These are phyloP conservation scores for Octopus sinensis DNA, from an alignment of 1,140 invertebrate species.

Conservation along the genomic window DNA sequence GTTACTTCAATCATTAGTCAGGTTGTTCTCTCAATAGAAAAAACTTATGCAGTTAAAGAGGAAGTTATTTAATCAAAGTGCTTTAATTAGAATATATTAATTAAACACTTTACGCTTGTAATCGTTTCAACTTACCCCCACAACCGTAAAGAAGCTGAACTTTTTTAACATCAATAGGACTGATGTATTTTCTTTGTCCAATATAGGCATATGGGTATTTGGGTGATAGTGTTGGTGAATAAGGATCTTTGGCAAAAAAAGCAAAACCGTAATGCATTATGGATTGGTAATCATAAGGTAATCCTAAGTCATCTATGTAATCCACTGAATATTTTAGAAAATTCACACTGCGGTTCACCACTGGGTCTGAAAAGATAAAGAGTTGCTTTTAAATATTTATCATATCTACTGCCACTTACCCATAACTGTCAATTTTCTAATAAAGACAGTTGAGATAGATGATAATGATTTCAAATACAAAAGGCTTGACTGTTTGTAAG, in stretches of 20 bases:
- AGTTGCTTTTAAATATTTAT: no score
- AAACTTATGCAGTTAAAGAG: no score
- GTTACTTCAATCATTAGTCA: no score
- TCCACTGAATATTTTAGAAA: conserved; percentile 57
- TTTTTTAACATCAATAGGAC: conserved; percentile 11
- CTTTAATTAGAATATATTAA: no score
- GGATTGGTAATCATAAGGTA: conserved; percentile 61
- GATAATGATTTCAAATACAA: no score
- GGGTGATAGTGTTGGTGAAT: conserved; percentile 3
- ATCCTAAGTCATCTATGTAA: conserved; percentile 54
- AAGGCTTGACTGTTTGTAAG: no score
- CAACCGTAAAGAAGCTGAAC: conserved; percentile 13
- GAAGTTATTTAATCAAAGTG: no score
- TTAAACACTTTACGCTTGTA: background rate
- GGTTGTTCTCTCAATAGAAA: no score
- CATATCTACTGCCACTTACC: no score
- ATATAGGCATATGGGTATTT: conserved; percentile 11
- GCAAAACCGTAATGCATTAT: conserved; percentile 53
- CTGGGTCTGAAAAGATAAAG: background rate
- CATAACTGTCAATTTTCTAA: no score
- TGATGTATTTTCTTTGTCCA: conserved; percentile 9
- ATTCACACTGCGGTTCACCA: conserved; percentile 51
- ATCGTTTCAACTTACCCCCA: background rate
- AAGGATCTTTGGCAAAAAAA: conserved; percentile 11
- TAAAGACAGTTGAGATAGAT: no score